phyloP scores from a whole-genome alignment of 2,888 invertebrate species.

The Thymelicus lineola region DNA sequence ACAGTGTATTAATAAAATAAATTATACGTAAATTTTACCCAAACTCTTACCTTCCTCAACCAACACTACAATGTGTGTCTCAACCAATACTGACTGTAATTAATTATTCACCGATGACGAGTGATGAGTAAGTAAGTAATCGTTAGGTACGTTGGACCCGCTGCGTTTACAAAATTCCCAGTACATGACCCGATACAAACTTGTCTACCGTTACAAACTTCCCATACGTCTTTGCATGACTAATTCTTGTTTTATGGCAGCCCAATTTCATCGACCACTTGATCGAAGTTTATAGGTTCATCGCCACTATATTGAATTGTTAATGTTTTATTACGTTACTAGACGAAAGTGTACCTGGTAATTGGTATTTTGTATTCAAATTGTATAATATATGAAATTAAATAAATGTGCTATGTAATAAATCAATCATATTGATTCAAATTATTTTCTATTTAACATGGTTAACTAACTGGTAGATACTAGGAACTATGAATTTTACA shows the following conservation, averaged over 20 bases:
- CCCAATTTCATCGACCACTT: conserved; percentile 37
- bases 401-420: no score
- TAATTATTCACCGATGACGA: conserved; percentile 33
- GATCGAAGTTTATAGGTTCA: conserved; percentile 29
- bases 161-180: conserved; percentile 60
- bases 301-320: conserved; percentile 29
- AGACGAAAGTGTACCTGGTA: background rate
- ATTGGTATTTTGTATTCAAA: background rate
- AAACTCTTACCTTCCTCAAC: no score
- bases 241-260: conserved; percentile 28
- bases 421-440: no score
- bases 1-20: no score
- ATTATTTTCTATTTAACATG: no score
- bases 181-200: conserved; percentile 65
- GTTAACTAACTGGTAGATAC: no score
- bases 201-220: conserved; percentile 47
- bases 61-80: background rate
- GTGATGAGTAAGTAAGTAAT: conserved; percentile 52
- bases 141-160: conserved; percentile 39
- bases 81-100: background rate
- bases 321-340: conserved; percentile 16
- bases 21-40: no score
- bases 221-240: conserved; percentile 30
- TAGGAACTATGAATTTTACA: no score
- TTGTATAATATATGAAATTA: no score